A percentile compares a stretch with the other conserved stretches of the same genome.
These are phyloP conservation scores for Leptodactylus fallax DNA, from an alignment of 2,797 vertebrate species.

Conservation along the genomic window DNA sequence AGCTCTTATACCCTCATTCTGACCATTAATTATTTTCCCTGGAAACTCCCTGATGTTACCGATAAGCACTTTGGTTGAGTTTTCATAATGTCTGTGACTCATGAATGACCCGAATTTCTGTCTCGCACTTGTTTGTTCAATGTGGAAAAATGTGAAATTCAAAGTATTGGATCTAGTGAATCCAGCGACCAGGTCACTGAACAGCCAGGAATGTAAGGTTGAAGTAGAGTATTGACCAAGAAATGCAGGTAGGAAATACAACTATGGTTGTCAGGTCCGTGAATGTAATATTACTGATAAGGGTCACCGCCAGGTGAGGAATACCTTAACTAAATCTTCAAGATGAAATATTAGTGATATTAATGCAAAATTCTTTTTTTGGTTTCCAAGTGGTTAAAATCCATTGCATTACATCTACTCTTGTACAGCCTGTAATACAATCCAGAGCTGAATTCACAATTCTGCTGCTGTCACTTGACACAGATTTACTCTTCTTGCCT, in stretches of 20 bases:
- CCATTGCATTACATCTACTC: background rate
- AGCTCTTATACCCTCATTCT: too few relatives aligned
- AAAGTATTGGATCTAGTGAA: slow-evolving; percentile 65
- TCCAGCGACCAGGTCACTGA: slow-evolving; percentile 54
- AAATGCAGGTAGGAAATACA: slow-evolving; percentile 11
- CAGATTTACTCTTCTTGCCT: too few relatives aligned
- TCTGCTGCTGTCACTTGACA: background rate
- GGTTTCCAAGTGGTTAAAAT: too few relatives aligned
- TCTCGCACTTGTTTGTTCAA: slow-evolving; percentile 65
- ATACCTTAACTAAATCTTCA: background rate
- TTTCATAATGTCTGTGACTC: slow-evolving; percentile 9
- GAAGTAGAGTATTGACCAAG: slow-evolving; percentile 62
- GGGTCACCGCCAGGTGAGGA: background rate
- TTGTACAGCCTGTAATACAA: background rate
- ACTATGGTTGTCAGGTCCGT: background rate
- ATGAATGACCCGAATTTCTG: slow-evolving; percentile 57
- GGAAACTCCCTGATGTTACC: too few relatives aligned
- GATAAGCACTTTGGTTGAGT: too few relatives aligned
- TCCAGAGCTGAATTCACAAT: background rate
- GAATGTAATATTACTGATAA: background rate
- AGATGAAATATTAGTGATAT: background rate
- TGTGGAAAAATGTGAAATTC: slow-evolving; percentile 68
- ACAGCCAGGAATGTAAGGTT: background rate
- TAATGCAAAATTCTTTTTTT: background rate
- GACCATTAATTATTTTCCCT: too few relatives aligned